phyloP scores from a whole-genome alignment of 2,113 vertebrate species.

The Rhadina sibilatrix region DNA sequence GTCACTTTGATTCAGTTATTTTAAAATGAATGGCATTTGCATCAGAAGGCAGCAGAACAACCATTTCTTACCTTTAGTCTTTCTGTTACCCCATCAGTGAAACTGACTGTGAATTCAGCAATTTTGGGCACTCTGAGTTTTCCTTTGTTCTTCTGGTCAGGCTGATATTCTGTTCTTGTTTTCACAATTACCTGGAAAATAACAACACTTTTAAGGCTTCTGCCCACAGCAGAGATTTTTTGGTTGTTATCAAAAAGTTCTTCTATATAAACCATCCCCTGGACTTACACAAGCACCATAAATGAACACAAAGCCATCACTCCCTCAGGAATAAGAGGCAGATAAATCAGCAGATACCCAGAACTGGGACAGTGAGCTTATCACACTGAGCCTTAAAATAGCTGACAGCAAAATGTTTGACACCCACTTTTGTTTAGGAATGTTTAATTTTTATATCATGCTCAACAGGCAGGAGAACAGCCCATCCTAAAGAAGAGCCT shows the following conservation, averaged over 20 bases:
- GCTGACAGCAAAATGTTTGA: neutral
- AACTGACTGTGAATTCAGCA: constrained; percentile 98
- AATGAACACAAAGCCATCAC: neutral
- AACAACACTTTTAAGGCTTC: neutral
- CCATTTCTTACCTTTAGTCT: constrained; percentile 83
- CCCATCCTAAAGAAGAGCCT: neutral
- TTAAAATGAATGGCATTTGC: constrained; percentile 1
- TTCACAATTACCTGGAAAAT: constrained; percentile 94
- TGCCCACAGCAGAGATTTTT: neutral
- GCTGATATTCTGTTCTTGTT: constrained; percentile 95
- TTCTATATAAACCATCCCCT: neutral
- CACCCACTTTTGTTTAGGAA: neutral
- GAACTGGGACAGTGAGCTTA: neutral
- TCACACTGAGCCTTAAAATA: neutral
- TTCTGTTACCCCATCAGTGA: constrained; percentile 87
- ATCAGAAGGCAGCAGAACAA: constrained; percentile 17
- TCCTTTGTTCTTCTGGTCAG: constrained; percentile 93
- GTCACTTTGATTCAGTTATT: constrained; percentile 27
- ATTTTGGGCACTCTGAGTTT: constrained; percentile 96
- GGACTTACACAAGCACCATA: neutral
- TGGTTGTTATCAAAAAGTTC: neutral
- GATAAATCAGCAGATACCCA: neutral
- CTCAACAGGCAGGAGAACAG: neutral
- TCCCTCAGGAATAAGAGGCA: neutral
- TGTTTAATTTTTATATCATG: neutral